phyloP scores from a whole-genome alignment of 2,888 invertebrate genomes.

The Hydriomena furcata region DNA sequence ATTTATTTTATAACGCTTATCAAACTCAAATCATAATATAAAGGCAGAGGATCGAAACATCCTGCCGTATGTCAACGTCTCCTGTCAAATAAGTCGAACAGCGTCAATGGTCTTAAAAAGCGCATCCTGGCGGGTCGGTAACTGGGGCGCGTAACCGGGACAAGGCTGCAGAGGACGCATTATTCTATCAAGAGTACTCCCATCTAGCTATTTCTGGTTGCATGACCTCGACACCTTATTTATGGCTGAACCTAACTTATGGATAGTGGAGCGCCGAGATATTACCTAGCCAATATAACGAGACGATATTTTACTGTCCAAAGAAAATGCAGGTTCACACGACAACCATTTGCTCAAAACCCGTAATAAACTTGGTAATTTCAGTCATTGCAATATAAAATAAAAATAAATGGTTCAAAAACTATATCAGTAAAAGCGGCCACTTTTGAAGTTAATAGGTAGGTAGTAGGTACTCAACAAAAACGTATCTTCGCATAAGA shows the following conservation, averaged over 20 bases:
- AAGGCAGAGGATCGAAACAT: conserved; percentile 21
- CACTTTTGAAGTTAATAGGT: conserved; percentile 20
- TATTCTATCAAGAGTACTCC: conserved; percentile 74
- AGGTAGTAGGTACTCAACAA: conserved; percentile 17
- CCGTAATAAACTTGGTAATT: neutral
- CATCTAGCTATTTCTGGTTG: conserved; percentile 56
- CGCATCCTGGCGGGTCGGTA: conserved; percentile 64
- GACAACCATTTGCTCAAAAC: neutral
- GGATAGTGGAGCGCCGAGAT: conserved; percentile 22
- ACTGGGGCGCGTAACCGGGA: conserved; percentile 69
- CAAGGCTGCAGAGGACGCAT: conserved; percentile 75
- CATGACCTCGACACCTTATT: conserved; percentile 52
- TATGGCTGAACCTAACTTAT: conserved; percentile 40
- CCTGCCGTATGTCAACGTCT: conserved; percentile 19
- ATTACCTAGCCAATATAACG: conserved; percentile 13
- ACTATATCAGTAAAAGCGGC: conserved; percentile 2
- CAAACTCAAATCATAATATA: too few species aligned
- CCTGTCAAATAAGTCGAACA: conserved; percentile 23
- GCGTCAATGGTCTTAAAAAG: conserved; percentile 50
- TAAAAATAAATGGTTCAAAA: conserved; percentile 1
- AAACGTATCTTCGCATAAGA: conserved; percentile 19
- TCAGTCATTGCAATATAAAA: neutral
- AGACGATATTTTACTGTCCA: conserved; percentile 4
- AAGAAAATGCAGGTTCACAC: too few species aligned
- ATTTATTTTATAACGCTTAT: too few species aligned